Evolutionary conservation across 2,113 vertebrate genomes (phyloP).

Genomic region (Corapipo altera): DNA sequence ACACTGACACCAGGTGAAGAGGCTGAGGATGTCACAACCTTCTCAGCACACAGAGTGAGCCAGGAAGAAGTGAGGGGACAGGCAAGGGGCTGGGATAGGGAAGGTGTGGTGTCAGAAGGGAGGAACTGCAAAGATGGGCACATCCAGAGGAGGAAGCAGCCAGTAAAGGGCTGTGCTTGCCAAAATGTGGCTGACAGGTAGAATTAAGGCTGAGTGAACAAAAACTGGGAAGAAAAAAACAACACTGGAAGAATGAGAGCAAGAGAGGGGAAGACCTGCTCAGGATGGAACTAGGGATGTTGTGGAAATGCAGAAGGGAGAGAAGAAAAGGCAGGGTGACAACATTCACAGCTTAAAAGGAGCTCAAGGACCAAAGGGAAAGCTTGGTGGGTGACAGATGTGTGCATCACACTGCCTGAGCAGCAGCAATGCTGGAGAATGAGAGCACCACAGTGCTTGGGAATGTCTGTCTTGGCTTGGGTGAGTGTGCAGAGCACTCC

Average conservation of each 20-base stretch:
- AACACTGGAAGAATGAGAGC: neutral
- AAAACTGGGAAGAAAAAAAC: neutral
- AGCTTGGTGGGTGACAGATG: neutral
- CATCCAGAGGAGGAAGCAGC: neutral
- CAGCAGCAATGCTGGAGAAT: neutral
- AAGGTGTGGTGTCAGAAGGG: neutral
- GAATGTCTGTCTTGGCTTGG: neutral
- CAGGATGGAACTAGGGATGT: neutral
- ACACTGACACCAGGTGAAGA: neutral
- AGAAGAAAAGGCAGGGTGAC: neutral
- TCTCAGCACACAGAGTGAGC: neutral
- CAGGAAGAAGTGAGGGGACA: neutral
- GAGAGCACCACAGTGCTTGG: neutral
- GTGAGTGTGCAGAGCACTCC: neutral
- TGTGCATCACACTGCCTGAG: neutral
- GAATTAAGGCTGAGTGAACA: neutral
- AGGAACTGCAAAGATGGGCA: neutral
- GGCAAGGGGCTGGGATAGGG: neutral
- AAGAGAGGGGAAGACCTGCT: neutral
- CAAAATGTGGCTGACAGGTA: neutral
- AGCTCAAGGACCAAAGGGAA: neutral
- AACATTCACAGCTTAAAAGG: neutral
- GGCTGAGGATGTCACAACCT: neutral
- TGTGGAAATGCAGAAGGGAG: neutral
- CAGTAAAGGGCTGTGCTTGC: neutral